These are phyloP conservation scores for Pipa parva DNA, from an alignment of 2,113 vertebrate genomes.

Conservation along the genomic window DNA sequence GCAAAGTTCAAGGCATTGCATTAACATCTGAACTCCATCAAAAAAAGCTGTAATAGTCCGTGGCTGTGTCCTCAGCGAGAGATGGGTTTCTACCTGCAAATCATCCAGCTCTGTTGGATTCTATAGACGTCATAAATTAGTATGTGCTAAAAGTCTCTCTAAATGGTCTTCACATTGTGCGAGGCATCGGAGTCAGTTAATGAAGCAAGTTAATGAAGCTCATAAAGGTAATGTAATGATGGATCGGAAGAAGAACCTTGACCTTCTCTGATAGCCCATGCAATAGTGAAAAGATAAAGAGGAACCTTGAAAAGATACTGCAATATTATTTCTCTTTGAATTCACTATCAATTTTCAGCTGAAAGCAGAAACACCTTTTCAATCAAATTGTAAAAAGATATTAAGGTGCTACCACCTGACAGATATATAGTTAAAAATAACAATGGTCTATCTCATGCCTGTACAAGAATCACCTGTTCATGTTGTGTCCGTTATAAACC, in stretches of 20 bases:
- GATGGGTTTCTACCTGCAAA: slow-evolving; percentile 27
- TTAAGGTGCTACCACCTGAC: too few species aligned
- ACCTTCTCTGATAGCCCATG: slow-evolving; percentile 29
- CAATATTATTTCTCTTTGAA: slow-evolving; percentile 28
- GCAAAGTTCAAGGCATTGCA: slow-evolving; percentile 36
- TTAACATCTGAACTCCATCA: slow-evolving; percentile 44
- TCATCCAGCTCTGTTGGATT: slow-evolving; percentile 23
- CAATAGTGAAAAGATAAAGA: slow-evolving; percentile 13
- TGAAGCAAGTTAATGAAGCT: slow-evolving; percentile 41
- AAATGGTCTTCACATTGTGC: slow-evolving; percentile 35
- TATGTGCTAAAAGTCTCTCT: slow-evolving; percentile 24
- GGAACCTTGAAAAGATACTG: slow-evolving; percentile 26
- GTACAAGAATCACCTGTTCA: too few species aligned
- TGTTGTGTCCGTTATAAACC: too few species aligned
- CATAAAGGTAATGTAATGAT: slow-evolving; percentile 32
- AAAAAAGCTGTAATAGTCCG: slow-evolving; percentile 35
- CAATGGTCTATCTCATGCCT: too few species aligned
- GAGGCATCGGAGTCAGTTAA: slow-evolving; percentile 39
- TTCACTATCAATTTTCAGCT: slow-evolving; percentile 26
- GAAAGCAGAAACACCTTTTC: not conserved
- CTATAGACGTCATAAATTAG: slow-evolving; percentile 37
- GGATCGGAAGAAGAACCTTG: slow-evolving; percentile 30
- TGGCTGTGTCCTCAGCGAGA: slow-evolving; percentile 6
- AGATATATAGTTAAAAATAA: too few species aligned
- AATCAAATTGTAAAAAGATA: not conserved